A percentile compares a stretch with the other conserved stretches of the same genome.
phyloP scores from a whole-genome alignment of 2,113 vertebrate genomes.

The Ciconia stormi region DNA sequence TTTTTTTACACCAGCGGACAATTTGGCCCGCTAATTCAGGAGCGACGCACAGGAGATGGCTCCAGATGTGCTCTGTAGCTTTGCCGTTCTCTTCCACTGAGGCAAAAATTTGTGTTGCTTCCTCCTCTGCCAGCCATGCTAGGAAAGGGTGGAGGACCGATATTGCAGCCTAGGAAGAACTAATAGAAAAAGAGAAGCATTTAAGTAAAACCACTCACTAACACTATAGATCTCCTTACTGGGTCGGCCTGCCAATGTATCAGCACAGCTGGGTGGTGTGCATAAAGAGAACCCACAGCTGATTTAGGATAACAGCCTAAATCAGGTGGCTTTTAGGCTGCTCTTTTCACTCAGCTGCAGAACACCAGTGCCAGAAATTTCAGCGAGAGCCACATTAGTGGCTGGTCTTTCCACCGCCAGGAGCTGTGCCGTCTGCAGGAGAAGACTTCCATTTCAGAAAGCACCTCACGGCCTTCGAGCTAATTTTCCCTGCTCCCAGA shows the following conservation, averaged over 20 bases:
- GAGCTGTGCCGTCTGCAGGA: neutral
- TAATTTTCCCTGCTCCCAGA: conserved; percentile 22
- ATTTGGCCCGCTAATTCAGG: neutral
- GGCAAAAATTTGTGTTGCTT: neutral
- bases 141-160: neutral
- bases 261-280: conserved; percentile 42
- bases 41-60: neutral
- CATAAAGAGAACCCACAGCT: conserved; percentile 26
- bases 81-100: neutral
- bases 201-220: conserved; percentile 46
- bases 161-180: neutral
- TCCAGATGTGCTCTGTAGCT: neutral
- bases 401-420: neutral
- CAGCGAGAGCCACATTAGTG: conserved; percentile 3
- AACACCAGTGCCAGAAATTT: neutral
- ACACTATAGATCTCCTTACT: conserved; percentile 46
- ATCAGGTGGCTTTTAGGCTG: conserved; percentile 13
- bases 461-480: neutral
- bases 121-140: neutral
- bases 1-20: neutral
- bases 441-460: conserved; percentile 29
- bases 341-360: neutral
- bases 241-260: conserved; percentile 19
- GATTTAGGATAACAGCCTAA: neutral
- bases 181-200: conserved; percentile 20